Conservation (phyloP, 2,888 invertebrate genomes). For the Cremastobaeus sp. region DNA sequence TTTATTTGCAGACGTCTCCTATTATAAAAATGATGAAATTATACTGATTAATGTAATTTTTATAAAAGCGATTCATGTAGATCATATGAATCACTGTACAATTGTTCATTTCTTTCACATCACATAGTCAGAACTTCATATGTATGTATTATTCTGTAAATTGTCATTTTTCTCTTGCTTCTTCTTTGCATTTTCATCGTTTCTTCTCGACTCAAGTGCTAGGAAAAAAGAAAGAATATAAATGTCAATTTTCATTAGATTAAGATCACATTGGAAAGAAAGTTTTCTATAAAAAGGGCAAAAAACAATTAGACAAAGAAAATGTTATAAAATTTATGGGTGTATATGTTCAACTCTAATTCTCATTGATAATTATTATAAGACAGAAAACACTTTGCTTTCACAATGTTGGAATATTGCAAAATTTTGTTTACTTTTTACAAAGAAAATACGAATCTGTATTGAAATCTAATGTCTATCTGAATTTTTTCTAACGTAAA, state of each 20-base stretch:
- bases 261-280: background rate
- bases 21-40: conserved; percentile 50
- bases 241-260: conserved; percentile 15
- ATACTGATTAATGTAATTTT: conserved; percentile 20
- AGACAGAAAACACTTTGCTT: too few relatives aligned
- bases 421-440: too few relatives aligned
- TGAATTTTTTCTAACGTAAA: too few relatives aligned
- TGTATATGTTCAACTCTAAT: too few relatives aligned
- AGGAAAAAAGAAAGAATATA: conserved; percentile 49
- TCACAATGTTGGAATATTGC: too few relatives aligned
- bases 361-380: background rate
- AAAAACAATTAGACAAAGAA: background rate
- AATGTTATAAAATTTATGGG: background rate
- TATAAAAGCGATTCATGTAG: conserved; percentile 31
- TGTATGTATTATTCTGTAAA: conserved; percentile 29
- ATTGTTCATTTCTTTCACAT: conserved; percentile 13
- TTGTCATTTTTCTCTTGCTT: conserved; percentile 42
- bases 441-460: too few relatives aligned
- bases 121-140: conserved; percentile 28
- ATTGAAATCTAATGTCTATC: too few relatives aligned
- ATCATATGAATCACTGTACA: conserved; percentile 40
- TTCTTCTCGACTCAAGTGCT: conserved; percentile 49
- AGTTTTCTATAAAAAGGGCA: conserved; percentile 1
- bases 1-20: conserved; percentile 48
- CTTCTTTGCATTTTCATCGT: conserved; percentile 41